Evolutionary conservation across 2,113 vertebrate genomes (phyloP), one percentile per base, ranked within the genome.

Genomic region (Pedionomus torquatus): DNA sequence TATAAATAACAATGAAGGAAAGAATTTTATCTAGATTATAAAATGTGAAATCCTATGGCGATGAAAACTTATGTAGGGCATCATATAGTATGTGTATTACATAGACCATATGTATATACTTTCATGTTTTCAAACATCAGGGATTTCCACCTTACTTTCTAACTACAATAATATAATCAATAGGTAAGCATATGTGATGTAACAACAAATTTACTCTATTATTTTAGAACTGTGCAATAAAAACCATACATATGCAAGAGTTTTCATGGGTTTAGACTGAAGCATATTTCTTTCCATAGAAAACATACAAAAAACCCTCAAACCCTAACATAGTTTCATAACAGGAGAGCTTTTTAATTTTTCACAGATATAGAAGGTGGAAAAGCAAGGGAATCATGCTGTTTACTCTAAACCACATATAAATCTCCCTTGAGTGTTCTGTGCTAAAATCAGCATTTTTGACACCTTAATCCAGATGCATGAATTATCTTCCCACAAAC

Each of bases 401-500:
- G 21, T 81, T 95, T 95, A 85, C 43, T 91, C 57, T 72, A 82
- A 95, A 95, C 25, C 37, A 82, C 19, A 83, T 49, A 88, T 76
- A 95, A 74, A 84, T 51, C 31, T 94, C 66, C 52, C 81, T 64
- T 86, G 66, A 91, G 46, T 78, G 28, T 70, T 69, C 64, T 76
- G 43, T 89, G 90, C 26, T 87, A 71, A 91, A 87, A 92, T 89
- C 87, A 94, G 43, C 61, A 82, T 52, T 95, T 97, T 57, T 92
- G 61, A 82, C 37, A 84, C 60, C 85, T 97, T 79, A 95, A 83
- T 91, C 65, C 80, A 90, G 49, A 91, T 44, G 11, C 43, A 96
- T 89, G 68, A 95, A 94, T 78, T 94, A 87, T 54, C 60, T 93
- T 94, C 74, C 44, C 41, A n/a, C 33, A 95, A 92, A 95, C 43